A percentile compares a stretch with the other conserved stretches of the same genome.
Conservation (phyloP, 2,888 invertebrate genomes). For the Nysson spinosus region DNA sequence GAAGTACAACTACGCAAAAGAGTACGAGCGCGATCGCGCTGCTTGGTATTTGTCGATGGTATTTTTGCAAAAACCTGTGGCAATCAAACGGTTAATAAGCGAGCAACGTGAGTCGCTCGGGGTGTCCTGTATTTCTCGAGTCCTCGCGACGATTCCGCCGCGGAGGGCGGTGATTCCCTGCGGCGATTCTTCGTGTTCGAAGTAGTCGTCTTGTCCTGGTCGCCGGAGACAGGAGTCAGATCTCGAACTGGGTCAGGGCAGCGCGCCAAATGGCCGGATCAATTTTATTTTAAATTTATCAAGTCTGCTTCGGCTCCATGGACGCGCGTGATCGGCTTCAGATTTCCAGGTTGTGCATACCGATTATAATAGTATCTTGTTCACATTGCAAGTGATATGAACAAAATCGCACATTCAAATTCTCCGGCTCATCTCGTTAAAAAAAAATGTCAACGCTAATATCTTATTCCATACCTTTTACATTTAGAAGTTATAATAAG, state of each 20-base stretch:
- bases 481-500: too few relatives aligned
- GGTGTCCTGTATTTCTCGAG: constrained; percentile 7
- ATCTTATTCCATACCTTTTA: too few relatives aligned
- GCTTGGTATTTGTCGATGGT: too few relatives aligned
- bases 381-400: constrained; percentile 4
- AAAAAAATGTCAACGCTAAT: too few relatives aligned
- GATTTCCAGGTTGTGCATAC: constrained; percentile 37
- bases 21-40: too few relatives aligned
- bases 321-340: constrained; percentile 42
- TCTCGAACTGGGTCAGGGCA: constrained; percentile 73
- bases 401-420: neutral
- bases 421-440: too few relatives aligned
- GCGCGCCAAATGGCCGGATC: constrained; percentile 71
- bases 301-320: constrained; percentile 47
- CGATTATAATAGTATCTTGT: constrained; percentile 25
- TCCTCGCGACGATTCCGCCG: constrained; percentile 19
- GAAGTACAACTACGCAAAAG: too few relatives aligned
- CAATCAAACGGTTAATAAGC: too few relatives aligned
- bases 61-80: too few relatives aligned
- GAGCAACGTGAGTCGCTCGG: neutral
- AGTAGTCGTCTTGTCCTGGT: constrained; percentile 55
- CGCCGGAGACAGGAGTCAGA: constrained; percentile 65
- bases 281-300: constrained; percentile 74
- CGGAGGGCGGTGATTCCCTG: constrained; percentile 64
- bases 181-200: constrained; percentile 57